Evolutionary conservation across 2,797 vertebrate species (phyloP).

Genomic region (Macrochelys suwanniensis): DNA sequence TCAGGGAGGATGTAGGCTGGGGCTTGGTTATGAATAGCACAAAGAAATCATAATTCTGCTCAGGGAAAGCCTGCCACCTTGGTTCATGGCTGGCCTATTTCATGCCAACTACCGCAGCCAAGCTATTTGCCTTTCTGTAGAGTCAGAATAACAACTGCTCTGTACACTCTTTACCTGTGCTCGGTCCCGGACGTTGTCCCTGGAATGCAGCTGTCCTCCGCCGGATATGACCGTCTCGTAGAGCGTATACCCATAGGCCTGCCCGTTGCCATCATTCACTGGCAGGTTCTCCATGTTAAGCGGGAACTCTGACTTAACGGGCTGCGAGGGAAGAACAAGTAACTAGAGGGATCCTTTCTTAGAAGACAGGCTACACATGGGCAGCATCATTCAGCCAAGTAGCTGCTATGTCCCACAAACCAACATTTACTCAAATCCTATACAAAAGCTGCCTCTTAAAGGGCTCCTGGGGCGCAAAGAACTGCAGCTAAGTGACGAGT

Average conservation of each 20-base stretch:
- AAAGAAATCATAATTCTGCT: accelerated
- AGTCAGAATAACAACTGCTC: accelerated
- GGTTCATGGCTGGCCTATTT: background rate
- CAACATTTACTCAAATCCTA: background rate
- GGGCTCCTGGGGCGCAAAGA: background rate
- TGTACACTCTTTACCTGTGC: conserved; percentile 86
- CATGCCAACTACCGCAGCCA: background rate
- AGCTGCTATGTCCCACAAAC: background rate
- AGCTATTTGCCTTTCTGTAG: background rate
- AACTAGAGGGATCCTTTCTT: background rate
- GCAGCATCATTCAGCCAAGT: background rate
- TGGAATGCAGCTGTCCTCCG: conserved; percentile 86
- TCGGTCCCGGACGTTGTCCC: conserved; percentile 87
- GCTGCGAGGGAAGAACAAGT: conserved; percentile 76
- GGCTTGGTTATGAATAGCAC: background rate
- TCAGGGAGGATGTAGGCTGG: accelerated
- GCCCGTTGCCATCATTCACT: conserved; percentile 87
- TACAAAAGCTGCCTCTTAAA: background rate
- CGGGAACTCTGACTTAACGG: conserved; percentile 84
- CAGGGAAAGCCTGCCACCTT: background rate
- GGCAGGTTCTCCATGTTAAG: conserved; percentile 95
- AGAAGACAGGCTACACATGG: accelerated
- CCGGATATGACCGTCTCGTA: conserved; percentile 90
- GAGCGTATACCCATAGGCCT: conserved; percentile 92
- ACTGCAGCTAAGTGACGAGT: background rate